phyloP scores from a whole-genome alignment of 2,797 vertebrate genomes.

The Tadarida brasiliensis region DNA sequence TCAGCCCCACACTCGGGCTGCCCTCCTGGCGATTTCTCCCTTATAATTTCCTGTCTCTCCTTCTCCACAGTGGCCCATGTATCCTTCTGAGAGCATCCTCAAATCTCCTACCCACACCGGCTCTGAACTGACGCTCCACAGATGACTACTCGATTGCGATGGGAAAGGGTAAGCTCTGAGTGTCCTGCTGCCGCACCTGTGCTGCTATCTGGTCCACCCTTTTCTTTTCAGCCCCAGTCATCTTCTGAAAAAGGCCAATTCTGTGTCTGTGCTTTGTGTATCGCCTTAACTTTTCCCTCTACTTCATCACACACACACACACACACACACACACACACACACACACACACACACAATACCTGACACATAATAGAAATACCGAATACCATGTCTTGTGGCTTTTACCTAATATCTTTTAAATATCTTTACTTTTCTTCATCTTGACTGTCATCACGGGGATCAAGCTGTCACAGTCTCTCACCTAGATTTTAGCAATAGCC shows the following conservation, averaged over 20 bases:
- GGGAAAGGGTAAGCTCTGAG: neutral
- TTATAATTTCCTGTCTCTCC: neutral
- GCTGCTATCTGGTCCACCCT: neutral
- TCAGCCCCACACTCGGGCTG: rapidly evolving
- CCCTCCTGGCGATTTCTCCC: neutral
- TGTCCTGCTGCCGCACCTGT: neutral
- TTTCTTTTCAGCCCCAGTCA: neutral
- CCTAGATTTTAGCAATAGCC: neutral
- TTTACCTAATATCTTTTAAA: neutral
- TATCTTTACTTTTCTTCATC: neutral
- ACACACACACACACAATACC: neutral
- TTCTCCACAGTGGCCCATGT: neutral
- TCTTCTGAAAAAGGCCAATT: neutral
- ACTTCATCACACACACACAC: neutral
- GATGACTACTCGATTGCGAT: rapidly evolving
- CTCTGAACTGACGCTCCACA: neutral
- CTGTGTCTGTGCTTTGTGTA: neutral
- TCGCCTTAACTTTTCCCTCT: neutral
- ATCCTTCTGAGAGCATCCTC: neutral
- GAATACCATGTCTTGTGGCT: neutral
- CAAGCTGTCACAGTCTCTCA: neutral
- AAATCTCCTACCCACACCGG: neutral
- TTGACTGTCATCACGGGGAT: neutral
- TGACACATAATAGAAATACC: neutral
- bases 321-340: neutral